phyloP scores from a whole-genome alignment of 2,888 invertebrate species.

The Sinelater perroti region DNA sequence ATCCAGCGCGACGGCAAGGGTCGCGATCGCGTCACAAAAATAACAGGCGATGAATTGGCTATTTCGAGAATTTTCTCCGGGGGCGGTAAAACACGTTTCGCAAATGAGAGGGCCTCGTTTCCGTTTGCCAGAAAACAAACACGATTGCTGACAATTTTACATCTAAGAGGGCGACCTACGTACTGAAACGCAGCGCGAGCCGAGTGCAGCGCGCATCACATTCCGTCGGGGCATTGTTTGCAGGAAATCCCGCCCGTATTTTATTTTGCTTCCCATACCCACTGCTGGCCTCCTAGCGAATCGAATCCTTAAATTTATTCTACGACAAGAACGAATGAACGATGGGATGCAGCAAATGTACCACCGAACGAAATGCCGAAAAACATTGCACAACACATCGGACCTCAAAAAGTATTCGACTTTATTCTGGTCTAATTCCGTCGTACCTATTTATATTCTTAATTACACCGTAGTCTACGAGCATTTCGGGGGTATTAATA shows the following conservation, averaged over 20 bases:
- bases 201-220: not conserved
- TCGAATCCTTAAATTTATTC: conserved; percentile 6
- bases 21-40: not conserved
- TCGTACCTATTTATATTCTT: no score
- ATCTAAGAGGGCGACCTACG: not conserved
- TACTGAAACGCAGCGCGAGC: not conserved
- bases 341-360: no score
- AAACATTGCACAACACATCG: no score
- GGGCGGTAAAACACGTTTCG: not conserved
- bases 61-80: not conserved
- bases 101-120: not conserved
- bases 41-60: no score
- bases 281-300: not conserved
- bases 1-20: not conserved
- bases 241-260: not conserved
- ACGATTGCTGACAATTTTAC: not conserved
- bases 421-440: no score
- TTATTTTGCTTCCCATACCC: not conserved
- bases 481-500: no score
- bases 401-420: no score
- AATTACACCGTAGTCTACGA: no score
- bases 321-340: conserved; percentile 8
- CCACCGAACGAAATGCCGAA: no score
- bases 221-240: not conserved
- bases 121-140: not conserved